Base-by-base conservation (phyloP, 2,888 invertebrate species). In the Dasysyrphus tricinctus region DNA sequence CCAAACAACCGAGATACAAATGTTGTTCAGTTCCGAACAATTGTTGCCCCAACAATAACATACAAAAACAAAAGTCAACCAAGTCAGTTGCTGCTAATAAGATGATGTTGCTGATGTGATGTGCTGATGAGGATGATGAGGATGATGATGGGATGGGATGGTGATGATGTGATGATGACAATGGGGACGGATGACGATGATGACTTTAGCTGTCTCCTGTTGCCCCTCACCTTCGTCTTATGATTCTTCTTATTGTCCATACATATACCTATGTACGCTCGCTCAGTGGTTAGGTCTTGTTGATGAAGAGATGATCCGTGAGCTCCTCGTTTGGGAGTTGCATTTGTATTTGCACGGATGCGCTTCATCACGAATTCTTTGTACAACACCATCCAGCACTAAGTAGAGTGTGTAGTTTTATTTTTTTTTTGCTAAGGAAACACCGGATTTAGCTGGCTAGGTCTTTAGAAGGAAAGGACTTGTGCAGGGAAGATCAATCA, bases 331-430 rank as follows among this genome's bases (percentile, higher is more conserved):
- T 76, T 65, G 19, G 65, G 39, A 67, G 63, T 73, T 78, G 65
- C 70, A 81, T 86, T 81, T 78, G 78, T 86, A 81, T 85, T 44
- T 72, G 81, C 77, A 81, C 73, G 78, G 77, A 75, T 81, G 81
- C 39, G 63, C 67, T 57, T 63, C 47, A 85, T 88, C 88, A 88
- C 88, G 88, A 88, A 88, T 88, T 88, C 83, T 80, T 87, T 88
- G 88, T 88, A 88, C 86, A 84, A 88, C 88, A 88, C 88, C 79
- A 79, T 88, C 72, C 84, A 57, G 19, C 65, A 65, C 67, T 67
- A 49, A 67, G 67, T 67, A 67, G 44, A 65, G 73, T 51, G 39
- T 54, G 76, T 61, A 32, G 37, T 14, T 63, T 72, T 63, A 2
- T 16, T 19, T 47, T 19, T 37, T 14, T 14, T 19, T 49, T 14